Percentiles rank a stretch among this genome's conserved stretches.
These are phyloP conservation scores for Panulirus ornatus DNA, from an alignment of 1,140 invertebrate genomes.

Conservation along the genomic window DNA sequence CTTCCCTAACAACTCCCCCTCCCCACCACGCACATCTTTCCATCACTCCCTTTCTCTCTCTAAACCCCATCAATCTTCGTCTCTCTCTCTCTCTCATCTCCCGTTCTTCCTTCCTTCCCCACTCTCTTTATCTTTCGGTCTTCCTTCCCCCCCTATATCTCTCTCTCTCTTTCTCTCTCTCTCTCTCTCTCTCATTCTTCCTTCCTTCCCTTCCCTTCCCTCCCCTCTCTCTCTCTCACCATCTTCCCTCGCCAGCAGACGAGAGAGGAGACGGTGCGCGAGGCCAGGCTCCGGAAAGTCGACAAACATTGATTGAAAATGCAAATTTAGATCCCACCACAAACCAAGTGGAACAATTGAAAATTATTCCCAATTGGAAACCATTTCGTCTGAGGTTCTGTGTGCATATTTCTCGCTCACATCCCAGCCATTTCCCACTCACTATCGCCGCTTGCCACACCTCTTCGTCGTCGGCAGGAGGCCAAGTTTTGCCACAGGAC, in stretches of 20 bases:
- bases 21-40: not conserved
- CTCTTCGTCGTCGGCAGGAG: not conserved
- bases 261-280: slow-evolving; percentile 57
- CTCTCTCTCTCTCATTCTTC: not conserved
- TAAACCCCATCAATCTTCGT: not conserved
- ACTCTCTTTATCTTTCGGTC: not conserved
- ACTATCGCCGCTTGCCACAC: not conserved
- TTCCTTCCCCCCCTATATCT: slow-evolving; percentile 16
- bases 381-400: slow-evolving; percentile 49
- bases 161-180: not conserved
- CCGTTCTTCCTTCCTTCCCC: not conserved
- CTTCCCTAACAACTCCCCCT: no score
- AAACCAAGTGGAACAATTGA: slow-evolving; percentile 62
- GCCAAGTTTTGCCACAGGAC: not conserved
- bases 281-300: not conserved
- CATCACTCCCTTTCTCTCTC: not conserved
- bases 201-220: not conserved
- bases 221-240: not conserved
- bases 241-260: not conserved
- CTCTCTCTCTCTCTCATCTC: slow-evolving; percentile 4
- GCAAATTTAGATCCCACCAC: slow-evolving; percentile 47
- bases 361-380: slow-evolving; percentile 64
- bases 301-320: slow-evolving; percentile 67
- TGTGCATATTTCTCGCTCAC: slow-evolving; percentile 45
- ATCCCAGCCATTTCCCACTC: not conserved